Percentiles rank a stretch among this genome's conserved stretches.
These are phyloP conservation scores for Crotophaga sulcirostris DNA, from an alignment of 2,113 vertebrate genomes.

Conservation along the genomic window DNA sequence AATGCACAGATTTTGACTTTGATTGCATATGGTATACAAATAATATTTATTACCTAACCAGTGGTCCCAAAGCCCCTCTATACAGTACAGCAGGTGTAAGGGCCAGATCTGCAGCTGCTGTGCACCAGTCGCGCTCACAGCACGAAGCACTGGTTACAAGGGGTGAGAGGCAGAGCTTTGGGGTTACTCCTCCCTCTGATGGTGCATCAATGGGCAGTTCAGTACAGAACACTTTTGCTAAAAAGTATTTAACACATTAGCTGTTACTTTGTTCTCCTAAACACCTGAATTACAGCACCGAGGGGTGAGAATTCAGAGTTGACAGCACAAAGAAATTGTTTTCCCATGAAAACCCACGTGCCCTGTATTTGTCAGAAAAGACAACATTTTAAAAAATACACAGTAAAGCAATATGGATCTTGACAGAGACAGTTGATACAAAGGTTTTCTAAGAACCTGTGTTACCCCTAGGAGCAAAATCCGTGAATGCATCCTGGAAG, in stretches of 20 bases:
- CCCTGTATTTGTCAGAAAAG: background rate
- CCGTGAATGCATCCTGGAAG: slow-evolving; percentile 84
- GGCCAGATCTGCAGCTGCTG: background rate
- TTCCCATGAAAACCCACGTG: background rate
- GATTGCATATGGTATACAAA: slow-evolving; percentile 79
- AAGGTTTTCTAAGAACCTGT: background rate
- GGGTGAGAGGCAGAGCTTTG: background rate
- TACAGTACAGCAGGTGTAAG: background rate
- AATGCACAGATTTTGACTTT: slow-evolving; percentile 76
- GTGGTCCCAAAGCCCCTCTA: background rate
- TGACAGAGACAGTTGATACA: background rate
- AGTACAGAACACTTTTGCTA: background rate
- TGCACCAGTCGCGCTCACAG: background rate
- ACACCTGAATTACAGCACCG: background rate
- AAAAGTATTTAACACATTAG: too few relatives aligned
- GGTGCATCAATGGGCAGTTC: background rate
- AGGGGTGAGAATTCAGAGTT: background rate
- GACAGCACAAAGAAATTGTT: background rate
- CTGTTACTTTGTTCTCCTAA: too few relatives aligned
- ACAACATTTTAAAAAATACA: background rate
- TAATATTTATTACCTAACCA: background rate
- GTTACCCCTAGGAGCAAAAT: slow-evolving; percentile 78
- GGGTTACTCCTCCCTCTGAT: background rate
- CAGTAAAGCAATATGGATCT: background rate
- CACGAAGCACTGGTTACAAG: background rate